Evolutionary conservation across 2,797 vertebrate species (phyloP), one percentile per base, ranked within the genome.

Genomic region (Poeciliopsis infans): DNA sequence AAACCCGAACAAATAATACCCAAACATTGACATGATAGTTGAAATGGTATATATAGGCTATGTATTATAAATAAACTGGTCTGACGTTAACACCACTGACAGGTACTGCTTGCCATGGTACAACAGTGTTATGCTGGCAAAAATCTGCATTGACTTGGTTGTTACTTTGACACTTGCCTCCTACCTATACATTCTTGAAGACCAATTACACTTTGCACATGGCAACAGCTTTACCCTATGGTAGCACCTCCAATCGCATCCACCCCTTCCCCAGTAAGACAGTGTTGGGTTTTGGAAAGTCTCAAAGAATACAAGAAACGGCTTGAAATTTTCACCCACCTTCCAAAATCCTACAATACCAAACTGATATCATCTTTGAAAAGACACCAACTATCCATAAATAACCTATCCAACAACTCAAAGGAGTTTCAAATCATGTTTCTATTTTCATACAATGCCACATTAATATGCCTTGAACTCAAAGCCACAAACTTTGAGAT

Each of bases 181-280:
- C 64, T 68, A 68, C 64, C 36, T 68, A 68, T 41, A 68, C 10
- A 68, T 39, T 68, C 39, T 6, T 41, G 36, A 68, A 39, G 36
- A 68, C 64, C 36, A 68, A 68, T 68, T 66, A 66, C 18, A 39
- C 3, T 23, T 66, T 39, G 61, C 33, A 41, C 36, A 68, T 41
- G 64, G 36, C 36, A 41, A 68, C 20, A 68, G 64, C 36, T 39
- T 68, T 69, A 43, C 23, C 66, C 66, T 25, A 13, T 11, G 41
- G 23, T n/a, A 69, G 23, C 66, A 69, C 66, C 66, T 69, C 66
- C 39, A 69, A n/a, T 69, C 5, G 23, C 66, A 23, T 68, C 64
- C 10, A 39, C 36, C 64, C 18, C 10, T 41, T 43, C 6, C 66
- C 39, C 41, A n/a, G 66, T 6, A 6, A 43, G 66, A 69, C 13